Evolutionary conservation across 2,888 invertebrate genomes (phyloP), one percentile per base, ranked within the genome.

Genomic region (Caenorhabditis sulstoni): DNA sequence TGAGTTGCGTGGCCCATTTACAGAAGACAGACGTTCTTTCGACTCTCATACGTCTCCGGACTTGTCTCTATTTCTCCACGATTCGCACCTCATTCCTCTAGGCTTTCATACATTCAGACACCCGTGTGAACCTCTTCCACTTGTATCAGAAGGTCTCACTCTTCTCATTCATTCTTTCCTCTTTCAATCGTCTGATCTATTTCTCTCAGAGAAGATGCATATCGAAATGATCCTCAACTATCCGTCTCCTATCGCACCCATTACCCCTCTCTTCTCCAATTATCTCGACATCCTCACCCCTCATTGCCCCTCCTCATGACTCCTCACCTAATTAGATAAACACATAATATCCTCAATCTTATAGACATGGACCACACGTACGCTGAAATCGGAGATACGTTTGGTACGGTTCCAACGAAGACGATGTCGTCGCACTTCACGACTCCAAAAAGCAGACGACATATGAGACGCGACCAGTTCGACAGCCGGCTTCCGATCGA

Each of bases 401-500:
- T 35, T 41, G 59, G 41, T 8, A 41, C 37, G 45, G 45, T 49
- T 3, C n/a, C 35, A 3, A 3, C 29, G 29, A 29, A 29, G 12
- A 55, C 47, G 18, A 12, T 41, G 5, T 58, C 64, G n/a, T 41
- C 50, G 37, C 64, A 29, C 0, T 58, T 20, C 23, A 16, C 49
- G 37, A 53, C 65, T 16, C 59, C 65, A 16, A 53, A 44, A 23
- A 29, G n/a, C n/a, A n/a, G n/a, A n/a, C n/a, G 44, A 16, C 50
- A 74, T 59, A 39, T 35, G 52, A 58, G 37, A 52, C 45, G 35
- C 4, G 59, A 67, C 23, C 39, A 53, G 8, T 49, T 75, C 37
- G 62, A 62, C 59, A 67, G 49, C 53, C 44, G 61, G n/a, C 67
- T 75, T 55, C 75, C 75, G 18, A 67, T 75, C 62, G 75, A 75